Evolutionary conservation across 1,140 invertebrate species (phyloP).

Genomic region (Aphaenogaster floridana): DNA sequence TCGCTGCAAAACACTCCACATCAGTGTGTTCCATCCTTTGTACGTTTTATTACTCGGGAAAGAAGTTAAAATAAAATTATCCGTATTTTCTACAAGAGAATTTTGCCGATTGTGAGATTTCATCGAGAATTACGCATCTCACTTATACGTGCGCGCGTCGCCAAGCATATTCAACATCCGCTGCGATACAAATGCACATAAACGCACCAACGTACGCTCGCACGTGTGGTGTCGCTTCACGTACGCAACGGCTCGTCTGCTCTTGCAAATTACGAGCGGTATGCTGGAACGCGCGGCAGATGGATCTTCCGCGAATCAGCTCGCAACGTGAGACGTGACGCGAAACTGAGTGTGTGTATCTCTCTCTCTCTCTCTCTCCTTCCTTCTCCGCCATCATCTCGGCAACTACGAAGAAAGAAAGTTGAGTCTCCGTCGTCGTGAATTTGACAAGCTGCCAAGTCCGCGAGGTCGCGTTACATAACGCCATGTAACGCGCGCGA

Average conservation of each 20-base stretch:
- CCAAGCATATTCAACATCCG: conserved; percentile 17
- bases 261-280: conserved; percentile 37
- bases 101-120: not conserved
- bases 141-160: not conserved
- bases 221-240: conserved; percentile 35
- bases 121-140: not conserved
- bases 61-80: not conserved
- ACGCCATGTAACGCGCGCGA: conserved; percentile 56
- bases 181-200: conserved; percentile 1
- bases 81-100: not conserved
- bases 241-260: not conserved
- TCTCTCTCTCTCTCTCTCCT: not conserved
- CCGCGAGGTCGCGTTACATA: conserved; percentile 73
- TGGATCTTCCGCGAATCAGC: conserved; percentile 38
- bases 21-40: not conserved
- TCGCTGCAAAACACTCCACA: not conserved
- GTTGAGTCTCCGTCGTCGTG: not conserved
- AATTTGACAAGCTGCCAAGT: conserved; percentile 75
- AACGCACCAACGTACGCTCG: not conserved
- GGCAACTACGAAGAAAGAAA: conserved; percentile 47
- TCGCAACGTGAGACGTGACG: conserved; percentile 28
- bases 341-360: not conserved
- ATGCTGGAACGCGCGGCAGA: conserved; percentile 16
- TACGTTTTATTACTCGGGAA: not conserved
- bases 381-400: no score